Percentiles rank a stretch among this genome's conserved stretches.
Evolutionary conservation across 1,140 invertebrate species (phyloP).

Genomic region (Semibalanus balanoides): DNA sequence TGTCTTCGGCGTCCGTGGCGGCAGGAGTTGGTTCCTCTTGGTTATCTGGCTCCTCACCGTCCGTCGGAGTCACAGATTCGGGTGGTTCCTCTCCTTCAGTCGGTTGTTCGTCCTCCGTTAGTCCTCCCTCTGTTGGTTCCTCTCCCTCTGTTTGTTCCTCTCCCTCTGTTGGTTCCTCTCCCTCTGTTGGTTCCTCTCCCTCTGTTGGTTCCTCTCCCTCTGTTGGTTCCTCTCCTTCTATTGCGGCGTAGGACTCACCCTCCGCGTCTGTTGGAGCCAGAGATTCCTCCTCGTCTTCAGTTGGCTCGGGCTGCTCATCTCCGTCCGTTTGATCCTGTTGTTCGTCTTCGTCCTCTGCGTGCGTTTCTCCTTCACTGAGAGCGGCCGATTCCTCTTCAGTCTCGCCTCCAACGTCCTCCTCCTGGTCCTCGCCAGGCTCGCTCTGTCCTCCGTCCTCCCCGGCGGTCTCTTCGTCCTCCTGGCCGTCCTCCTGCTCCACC

Average conservation of each 20-base stretch:
- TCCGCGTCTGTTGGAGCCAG: too few species aligned
- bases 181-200: too few species aligned
- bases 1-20: background rate
- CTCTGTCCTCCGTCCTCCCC: background rate
- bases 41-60: background rate
- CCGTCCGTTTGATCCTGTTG: too few species aligned
- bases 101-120: background rate
- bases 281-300: too few species aligned
- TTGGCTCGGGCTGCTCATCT: too few species aligned
- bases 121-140: too few species aligned
- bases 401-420: background rate
- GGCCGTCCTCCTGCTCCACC: background rate
- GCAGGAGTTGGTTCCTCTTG: background rate
- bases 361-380: background rate
- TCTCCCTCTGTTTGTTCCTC: too few species aligned
- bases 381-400: background rate
- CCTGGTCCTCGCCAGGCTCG: background rate
- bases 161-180: background rate
- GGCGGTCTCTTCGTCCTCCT: background rate
- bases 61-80: too few species aligned
- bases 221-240: background rate
- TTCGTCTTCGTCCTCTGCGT: too few species aligned
- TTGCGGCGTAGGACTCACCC: too few species aligned
- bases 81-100: background rate
- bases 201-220: too few species aligned